Evolutionary conservation across 2,797 vertebrate genomes (phyloP).

Genomic region (Aselliscus stoliczkanus): DNA sequence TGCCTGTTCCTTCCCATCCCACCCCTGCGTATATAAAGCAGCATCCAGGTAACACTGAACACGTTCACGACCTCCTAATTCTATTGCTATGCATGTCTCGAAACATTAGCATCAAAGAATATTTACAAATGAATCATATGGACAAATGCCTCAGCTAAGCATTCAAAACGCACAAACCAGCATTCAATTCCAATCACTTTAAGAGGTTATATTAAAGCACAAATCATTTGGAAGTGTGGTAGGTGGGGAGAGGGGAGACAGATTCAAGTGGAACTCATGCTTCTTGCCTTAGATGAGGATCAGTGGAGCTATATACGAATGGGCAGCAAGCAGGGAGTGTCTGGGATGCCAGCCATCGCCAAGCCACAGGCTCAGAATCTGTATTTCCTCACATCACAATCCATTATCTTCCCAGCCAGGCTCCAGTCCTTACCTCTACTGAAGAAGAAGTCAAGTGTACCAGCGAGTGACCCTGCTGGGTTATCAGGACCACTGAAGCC

Average conservation of each 20-base stretch:
- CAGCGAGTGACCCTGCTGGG: slow-evolving; percentile 28
- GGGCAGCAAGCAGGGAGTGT: neutral
- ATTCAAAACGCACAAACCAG: slow-evolving; percentile 59
- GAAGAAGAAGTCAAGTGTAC: slow-evolving; percentile 56
- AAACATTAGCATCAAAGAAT: slow-evolving; percentile 74
- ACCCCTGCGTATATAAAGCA: neutral
- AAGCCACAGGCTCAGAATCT: neutral
- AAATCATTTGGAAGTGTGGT: neutral
- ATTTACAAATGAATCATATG: slow-evolving; percentile 61
- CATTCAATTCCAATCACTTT: neutral
- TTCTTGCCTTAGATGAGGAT: slow-evolving; percentile 53
- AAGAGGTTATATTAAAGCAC: slow-evolving; percentile 54
- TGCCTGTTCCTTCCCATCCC: neutral
- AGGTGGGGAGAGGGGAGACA: neutral
- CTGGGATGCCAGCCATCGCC: slow-evolving; percentile 14
- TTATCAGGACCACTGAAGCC: slow-evolving; percentile 34
- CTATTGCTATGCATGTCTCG: slow-evolving; percentile 54
- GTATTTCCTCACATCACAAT: neutral
- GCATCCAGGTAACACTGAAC: slow-evolving; percentile 8
- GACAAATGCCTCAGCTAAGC: slow-evolving; percentile 69
- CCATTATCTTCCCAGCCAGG: neutral
- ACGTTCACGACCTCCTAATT: slow-evolving; percentile 71
- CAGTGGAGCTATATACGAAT: neutral
- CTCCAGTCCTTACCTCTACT: slow-evolving; percentile 72
- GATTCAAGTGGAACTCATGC: neutral